phyloP scores from a whole-genome alignment of 2,113 vertebrate species.

The Pipa parva region DNA sequence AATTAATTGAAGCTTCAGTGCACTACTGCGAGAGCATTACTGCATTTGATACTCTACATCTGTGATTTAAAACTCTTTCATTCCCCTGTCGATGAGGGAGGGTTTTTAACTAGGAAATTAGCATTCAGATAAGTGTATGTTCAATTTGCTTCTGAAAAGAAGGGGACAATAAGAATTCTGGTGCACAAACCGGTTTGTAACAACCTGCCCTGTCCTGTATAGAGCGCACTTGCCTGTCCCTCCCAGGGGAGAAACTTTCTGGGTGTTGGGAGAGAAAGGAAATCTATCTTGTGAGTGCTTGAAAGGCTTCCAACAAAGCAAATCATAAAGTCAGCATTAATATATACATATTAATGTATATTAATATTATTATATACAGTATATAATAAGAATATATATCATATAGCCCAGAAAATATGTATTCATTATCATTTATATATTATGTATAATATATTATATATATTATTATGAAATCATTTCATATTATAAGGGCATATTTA shows the following conservation, averaged over 20 bases:
- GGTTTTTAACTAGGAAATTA: slow-evolving; percentile 96
- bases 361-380: no score
- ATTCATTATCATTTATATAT: no score
- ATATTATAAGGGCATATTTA: no score
- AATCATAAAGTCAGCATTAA: no score
- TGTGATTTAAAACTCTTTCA: slow-evolving; percentile 89
- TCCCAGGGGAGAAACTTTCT: slow-evolving; percentile 47
- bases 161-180: slow-evolving; percentile 80
- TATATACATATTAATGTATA: no score
- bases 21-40: slow-evolving; percentile 80
- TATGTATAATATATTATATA: no score
- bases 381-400: no score
- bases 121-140: slow-evolving; percentile 93
- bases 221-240: slow-evolving; percentile 53
- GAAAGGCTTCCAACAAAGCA: no score
- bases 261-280: slow-evolving; percentile 4
- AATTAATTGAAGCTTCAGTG: slow-evolving; percentile 92
- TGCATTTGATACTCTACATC: slow-evolving; percentile 91
- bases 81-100: slow-evolving; percentile 80
- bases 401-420: no score
- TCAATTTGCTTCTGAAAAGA: slow-evolving; percentile 83
- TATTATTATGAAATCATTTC: no score
- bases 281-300: slow-evolving; percentile 21
- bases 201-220: slow-evolving; percentile 70
- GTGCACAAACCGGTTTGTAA: slow-evolving; percentile 72